Conservation (phyloP, 2,113 vertebrate genomes). For the Talpa occidentalis region DNA sequence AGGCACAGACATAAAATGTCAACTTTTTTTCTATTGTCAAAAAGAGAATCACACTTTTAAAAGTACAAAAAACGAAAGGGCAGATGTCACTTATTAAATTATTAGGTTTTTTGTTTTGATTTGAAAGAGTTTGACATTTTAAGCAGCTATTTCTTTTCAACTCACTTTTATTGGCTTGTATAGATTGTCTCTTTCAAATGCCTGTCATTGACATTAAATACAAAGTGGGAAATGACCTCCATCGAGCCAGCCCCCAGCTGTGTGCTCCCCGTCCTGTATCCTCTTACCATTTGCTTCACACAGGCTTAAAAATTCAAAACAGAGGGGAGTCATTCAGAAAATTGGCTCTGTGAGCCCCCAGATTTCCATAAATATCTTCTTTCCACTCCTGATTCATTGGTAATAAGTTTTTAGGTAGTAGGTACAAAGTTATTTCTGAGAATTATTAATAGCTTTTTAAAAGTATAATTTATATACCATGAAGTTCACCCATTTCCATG, state of each 20-base stretch:
- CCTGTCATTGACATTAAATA: constrained; percentile 89
- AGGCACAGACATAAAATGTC: constrained; percentile 81
- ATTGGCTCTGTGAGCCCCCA: constrained; percentile 35
- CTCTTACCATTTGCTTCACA: constrained; percentile 84
- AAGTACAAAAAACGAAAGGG: constrained; percentile 86
- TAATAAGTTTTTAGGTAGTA: constrained; percentile 63
- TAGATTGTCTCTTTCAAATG: constrained; percentile 88
- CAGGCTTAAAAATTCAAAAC: constrained; percentile 76
- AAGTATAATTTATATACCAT: constrained; percentile 34
- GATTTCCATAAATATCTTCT: constrained; percentile 68
- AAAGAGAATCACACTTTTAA: constrained; percentile 82
- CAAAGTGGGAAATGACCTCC: constrained; percentile 87
- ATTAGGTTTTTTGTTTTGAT: constrained; percentile 87
- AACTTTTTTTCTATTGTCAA: constrained; percentile 80
- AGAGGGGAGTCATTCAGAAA: constrained; percentile 73
- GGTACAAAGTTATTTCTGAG: constrained; percentile 53
- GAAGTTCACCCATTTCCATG: constrained; percentile 24
- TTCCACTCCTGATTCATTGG: constrained; percentile 59
- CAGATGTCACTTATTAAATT: constrained; percentile 88
- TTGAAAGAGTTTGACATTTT: constrained; percentile 90
- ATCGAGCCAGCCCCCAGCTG: constrained; percentile 83
- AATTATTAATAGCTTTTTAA: constrained; percentile 59
- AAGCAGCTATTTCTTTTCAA: constrained; percentile 83
- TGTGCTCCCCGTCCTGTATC: constrained; percentile 75
- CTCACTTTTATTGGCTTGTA: constrained; percentile 85